Base-by-base conservation (phyloP, 1,140 invertebrate species). In the Neodiprion virginianus region DNA sequence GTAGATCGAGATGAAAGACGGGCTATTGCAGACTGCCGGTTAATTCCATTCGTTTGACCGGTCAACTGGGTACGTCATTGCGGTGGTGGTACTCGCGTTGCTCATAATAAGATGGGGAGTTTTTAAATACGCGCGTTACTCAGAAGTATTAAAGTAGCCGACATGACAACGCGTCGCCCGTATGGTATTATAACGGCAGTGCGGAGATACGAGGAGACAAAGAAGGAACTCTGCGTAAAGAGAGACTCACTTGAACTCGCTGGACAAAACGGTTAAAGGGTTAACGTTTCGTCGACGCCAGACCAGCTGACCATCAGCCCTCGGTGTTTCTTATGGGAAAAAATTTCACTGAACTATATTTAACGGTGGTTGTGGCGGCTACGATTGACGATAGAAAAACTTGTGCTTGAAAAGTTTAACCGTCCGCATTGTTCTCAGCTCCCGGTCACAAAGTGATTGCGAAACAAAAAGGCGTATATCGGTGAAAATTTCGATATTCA, bases 241-340 rank as follows among this genome's bases (percentile, higher is more conserved):
- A 61, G 67, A 47, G 23, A 23, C 67, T 69, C 21, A 69, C 67
- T 69, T 69, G 12, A 69, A 40, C 67, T 21, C 23, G 21, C 14
- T 69, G 67, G 67, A 11, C 40, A 21, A 69, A 69, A 69, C 21
- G 11, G 67, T 69, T 69, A 69, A 69, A 69, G 67, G 67, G 67
- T 69, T 69, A 69, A 69, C 67, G 67, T 23, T 69, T 69, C 67
- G 61, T 65, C 17, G 17, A 1, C 17, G 12, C 61, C 28, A 5
- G 28, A 40, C 28, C 28, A 40, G 28, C 28, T 40, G 28, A 40
- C 28, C 28, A 40, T 40, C 28, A 40, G 28, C 28, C 28, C 28
- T 40, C 28, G 28, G 28, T 40, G 5, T 40, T 40, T 40, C 28
- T 40, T 40, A 40, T 40, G 28, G 28, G 28, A 40, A 40, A 40